Evolutionary conservation across 92 coral and sea anemone genomes (phyloP), one percentile per base, ranked within the genome.

Genomic region (Plumapathes pennacea): DNA sequence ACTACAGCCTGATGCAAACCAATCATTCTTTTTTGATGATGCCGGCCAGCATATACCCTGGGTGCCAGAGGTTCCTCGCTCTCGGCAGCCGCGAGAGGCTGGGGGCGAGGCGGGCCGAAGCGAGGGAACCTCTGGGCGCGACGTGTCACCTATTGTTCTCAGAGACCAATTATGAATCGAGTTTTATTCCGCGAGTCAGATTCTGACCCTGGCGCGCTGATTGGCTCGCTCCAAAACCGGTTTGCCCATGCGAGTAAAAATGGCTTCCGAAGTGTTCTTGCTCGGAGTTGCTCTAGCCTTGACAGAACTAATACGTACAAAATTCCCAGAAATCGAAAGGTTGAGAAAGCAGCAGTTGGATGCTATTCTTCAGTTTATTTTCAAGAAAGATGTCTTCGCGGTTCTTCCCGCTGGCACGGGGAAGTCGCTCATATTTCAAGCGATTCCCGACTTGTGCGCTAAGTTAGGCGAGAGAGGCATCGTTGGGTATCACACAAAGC

Each of bases 381-480:
- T 67, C 53, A 14, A 54, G 14, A 67, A 54, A 38, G 63, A 54
- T 38, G 74, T 52, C 19, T 38, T 52, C 20, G 64, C 75, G 31
- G 75, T 68, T 52, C 36, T 53, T 50, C 75, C 72, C 10, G 51
- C 72, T 21, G 69, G 67, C 38, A 38, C 33, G 23, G 68, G 77
- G 30, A 69, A 58, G 38, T 59, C 70, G 32, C 19, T 70, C 12
- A 46, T 70, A 8, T 70, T 58, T 40, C 59, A 72, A 50, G 55
- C 49, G 32, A 39, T 60, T 14, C 71, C 48, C 21, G 46, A 32
- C 31, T 29, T 72, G 45, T 60, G 71, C 52, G 37, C 71, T 25
- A 45, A 28, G 32, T 49, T 61, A 39, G 43, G 39, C 48, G 36
- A 20, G 38, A n/a, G 60, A 32, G n/a, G n/a, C n/a, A n/a, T n/a